Conservation (phyloP, 1,140 invertebrate species). For the Elysia chlorotica region DNA sequence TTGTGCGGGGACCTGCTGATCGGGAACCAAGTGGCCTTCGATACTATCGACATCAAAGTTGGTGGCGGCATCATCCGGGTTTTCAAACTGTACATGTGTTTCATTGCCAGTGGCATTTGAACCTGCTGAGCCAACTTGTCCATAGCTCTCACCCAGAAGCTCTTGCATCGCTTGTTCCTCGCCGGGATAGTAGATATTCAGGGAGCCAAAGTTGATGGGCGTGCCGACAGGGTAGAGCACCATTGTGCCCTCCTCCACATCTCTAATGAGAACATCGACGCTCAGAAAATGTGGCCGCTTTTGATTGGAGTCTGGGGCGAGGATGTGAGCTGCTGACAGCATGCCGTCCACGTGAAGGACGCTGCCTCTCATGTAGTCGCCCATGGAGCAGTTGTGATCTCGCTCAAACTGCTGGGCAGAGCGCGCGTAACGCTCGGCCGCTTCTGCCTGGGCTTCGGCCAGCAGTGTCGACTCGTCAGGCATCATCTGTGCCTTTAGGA, state of each 20-base stretch:
- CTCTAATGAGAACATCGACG: background rate
- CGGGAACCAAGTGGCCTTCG: too few species aligned
- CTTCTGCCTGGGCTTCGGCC: background rate
- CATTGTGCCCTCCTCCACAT: background rate
- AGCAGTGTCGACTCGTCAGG: background rate
- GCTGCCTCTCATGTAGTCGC: background rate
- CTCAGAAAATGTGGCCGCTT: background rate
- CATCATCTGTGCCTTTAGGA: too few species aligned
- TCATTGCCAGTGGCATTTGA: too few species aligned
- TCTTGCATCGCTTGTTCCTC: too few species aligned
- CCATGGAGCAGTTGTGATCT: background rate
- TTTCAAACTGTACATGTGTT: too few species aligned
- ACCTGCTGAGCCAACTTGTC: too few species aligned
- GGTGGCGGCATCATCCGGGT: too few species aligned
- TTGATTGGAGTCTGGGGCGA: too few species aligned
- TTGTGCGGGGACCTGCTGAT: too few species aligned
- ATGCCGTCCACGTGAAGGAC: background rate
- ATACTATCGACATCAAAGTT: too few species aligned
- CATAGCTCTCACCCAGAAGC: too few species aligned
- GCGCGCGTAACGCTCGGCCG: background rate
- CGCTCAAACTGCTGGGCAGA: background rate
- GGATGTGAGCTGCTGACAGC: background rate
- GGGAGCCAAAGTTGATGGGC: background rate
- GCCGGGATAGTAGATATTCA: too few species aligned
- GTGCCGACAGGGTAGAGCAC: constrained; percentile 6